Evolutionary conservation across 2,797 vertebrate genomes (phyloP), one percentile per base, ranked within the genome.

Genomic region (Acrossocheilus fasciatus): DNA sequence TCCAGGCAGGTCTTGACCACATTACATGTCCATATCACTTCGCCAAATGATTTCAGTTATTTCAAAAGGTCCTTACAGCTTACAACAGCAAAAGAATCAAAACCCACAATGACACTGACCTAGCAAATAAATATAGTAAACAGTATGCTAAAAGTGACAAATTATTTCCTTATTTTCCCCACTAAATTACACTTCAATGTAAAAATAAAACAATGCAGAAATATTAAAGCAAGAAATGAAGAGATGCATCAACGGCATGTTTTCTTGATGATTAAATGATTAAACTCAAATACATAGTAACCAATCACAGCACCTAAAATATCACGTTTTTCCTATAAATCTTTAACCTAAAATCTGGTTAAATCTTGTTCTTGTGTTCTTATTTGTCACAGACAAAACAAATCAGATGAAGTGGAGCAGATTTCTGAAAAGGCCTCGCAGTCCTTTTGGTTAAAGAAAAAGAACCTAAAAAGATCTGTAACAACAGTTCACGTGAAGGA

Each of bases 401-500:
- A 59, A 80, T 20, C 26, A 66, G 59, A 47, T 34, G 10, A 45
- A 85, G 45, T 39, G 8, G 11, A 73, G 86, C 59, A 76, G 34
- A 2, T 66, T 50, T 81, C 23, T 43, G 10, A 84, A 54, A 45
- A 8, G 54, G 41, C 57, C 20, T 23, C 50, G 47, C 20, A 68
- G 73, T 66, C 66, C 70, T 64, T 54, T 52, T 39, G 50, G 57
- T 54, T 82, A 79, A 72, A 47, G 26, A 74, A 85, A 68, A 88
- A 18, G 52, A 57, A 76, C 59, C 80, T n/a, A n/a, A n/a, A 34
- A 64, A 66, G 81, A 73, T 86, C 69, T 59, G 82, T 87, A 79
- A 88, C 77, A 64, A 54, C 17, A 66, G 66, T 50, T 82, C 57
- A 79, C 81, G 34, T 75, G 68, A 83, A 84, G 88, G 81, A 88